phyloP scores from a whole-genome alignment of 92 coral and sea anemone species.

The Meandrina meandrites region DNA sequence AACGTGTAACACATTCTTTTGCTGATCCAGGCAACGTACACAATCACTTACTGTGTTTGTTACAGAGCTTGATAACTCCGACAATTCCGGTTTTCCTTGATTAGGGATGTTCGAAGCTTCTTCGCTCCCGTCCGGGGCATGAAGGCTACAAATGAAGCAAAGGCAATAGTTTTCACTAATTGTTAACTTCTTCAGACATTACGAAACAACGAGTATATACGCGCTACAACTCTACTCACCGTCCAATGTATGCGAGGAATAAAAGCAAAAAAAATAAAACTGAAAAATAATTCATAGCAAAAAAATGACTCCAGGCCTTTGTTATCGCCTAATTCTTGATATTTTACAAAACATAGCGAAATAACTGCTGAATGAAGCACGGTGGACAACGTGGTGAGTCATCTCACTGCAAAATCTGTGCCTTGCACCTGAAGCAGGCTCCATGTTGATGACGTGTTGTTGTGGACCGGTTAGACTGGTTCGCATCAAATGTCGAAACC shows the following conservation, averaged over 20 bases:
- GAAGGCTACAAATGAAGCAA: conserved; percentile 24
- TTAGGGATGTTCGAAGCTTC: not conserved
- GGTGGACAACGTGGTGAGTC: conserved; percentile 15
- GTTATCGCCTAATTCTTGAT: conserved; percentile 11
- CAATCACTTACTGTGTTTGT: conserved; percentile 22
- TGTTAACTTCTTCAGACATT: not conserved
- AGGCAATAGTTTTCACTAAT: not conserved
- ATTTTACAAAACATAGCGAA: conserved; percentile 38
- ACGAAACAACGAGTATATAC: not conserved
- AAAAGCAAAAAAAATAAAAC: conserved; percentile 15
- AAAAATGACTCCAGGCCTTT: not conserved
- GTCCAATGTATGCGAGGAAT: conserved; percentile 4
- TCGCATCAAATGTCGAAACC: conserved; percentile 1
- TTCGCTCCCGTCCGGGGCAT: conserved; percentile 35
- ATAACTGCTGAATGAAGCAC: conserved; percentile 21
- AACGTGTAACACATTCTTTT: conserved; percentile 6
- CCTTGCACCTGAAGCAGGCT: conserved; percentile 35
- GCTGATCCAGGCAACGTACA: not conserved
- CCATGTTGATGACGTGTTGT: conserved; percentile 80
- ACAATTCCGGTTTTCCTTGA: conserved; percentile 6
- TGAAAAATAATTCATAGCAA: conserved; percentile 23
- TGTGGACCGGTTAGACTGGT: conserved; percentile 78
- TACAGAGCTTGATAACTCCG: not conserved
- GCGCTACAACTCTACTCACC: conserved; percentile 26
- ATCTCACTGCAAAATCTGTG: conserved; percentile 40